Base-by-base conservation (phyloP, 2,888 invertebrate species). In the Aphidoletes aphidimyza region DNA sequence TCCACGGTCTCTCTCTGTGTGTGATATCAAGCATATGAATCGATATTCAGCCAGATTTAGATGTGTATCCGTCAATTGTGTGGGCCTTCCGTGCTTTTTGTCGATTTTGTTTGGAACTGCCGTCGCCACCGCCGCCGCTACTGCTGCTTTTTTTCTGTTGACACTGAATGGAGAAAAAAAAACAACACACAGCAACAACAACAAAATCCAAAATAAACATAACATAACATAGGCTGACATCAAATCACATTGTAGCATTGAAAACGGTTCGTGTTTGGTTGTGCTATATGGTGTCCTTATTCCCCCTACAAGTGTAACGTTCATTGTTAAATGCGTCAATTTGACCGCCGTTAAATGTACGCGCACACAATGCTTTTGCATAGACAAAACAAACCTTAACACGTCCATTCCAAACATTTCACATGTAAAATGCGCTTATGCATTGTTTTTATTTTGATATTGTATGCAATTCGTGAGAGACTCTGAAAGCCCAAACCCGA, bases 271-370 rank as follows among this genome's bases (percentile, higher is more conserved):
- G 47, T 17, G 26, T 17, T 69, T 17, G 26, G 69, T 69, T n/a
- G n/a, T n/a, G n/a, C n/a, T n/a, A n/a, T n/a, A n/a, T n/a, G n/a
- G 69, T 54, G 54, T 54, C 54, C 54, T 54, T 54, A 54, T 54
- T 54, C 54, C 11, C 54, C 22, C 54, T 11, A 22, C 54, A 54
- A 54, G 54, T 54, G 22, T 54, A 54, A 54, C 54, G 54, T 54
- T 54, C 54, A 54, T 47, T 47, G 47, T 19, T 47, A 47, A 47
- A 17, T 47, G 47, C 47, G 47, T 11, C 47, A 26, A 26, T 3
- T 54, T 54, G n/a, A n/a, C n/a, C n/a, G n/a, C n/a, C n/a, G n/a
- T n/a, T n/a, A n/a, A n/a, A 19, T 54, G 26, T 54, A 19, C 17
- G 49, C 19, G 49, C 26, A 26, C 5, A 11, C 22, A 22, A 22